Percentiles rank a stretch among this genome's conserved stretches.
Evolutionary conservation across 2,113 vertebrate species (phyloP).

Genomic region (Alosa alosa): DNA sequence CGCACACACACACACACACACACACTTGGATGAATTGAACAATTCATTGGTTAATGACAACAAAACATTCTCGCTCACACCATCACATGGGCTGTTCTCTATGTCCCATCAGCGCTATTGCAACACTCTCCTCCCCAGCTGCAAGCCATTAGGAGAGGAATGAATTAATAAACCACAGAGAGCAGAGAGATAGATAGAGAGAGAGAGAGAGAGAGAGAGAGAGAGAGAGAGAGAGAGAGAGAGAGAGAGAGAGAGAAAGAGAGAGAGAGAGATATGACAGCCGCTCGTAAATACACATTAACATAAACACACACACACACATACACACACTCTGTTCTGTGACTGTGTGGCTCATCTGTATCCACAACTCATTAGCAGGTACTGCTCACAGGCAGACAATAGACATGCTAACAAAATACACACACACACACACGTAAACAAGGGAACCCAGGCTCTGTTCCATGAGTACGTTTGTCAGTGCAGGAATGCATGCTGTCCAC

Average conservation of each 20-base stretch:
- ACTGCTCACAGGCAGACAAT: constrained; percentile 32
- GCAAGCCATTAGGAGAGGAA: constrained; percentile 55
- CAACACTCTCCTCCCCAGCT: constrained; percentile 46
- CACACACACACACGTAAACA: constrained; percentile 21
- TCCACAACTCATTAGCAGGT: constrained; percentile 32
- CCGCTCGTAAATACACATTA: neutral
- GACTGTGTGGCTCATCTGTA: constrained; percentile 37
- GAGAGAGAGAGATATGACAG: constrained; percentile 17
- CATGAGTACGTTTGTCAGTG: neutral
- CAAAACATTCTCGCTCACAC: constrained; percentile 41
- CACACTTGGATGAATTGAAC: constrained; percentile 37
- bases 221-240: constrained; percentile 23
- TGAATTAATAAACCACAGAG: constrained; percentile 54
- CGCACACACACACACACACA: constrained; percentile 27
- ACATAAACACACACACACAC: constrained; percentile 10
- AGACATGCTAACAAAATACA: constrained; percentile 15
- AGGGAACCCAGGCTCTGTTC: neutral
- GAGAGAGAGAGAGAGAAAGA: no score
- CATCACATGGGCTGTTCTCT: constrained; percentile 46
- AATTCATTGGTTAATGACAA: constrained; percentile 48
- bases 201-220: constrained; percentile 28
- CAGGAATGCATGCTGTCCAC: neutral
- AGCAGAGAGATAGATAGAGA: constrained; percentile 23
- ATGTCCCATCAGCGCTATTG: constrained; percentile 41
- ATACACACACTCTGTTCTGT: constrained; percentile 1